These are phyloP conservation scores for Euzetes globulus DNA, from an alignment of 2,888 invertebrate genomes.

Conservation along the genomic window DNA sequence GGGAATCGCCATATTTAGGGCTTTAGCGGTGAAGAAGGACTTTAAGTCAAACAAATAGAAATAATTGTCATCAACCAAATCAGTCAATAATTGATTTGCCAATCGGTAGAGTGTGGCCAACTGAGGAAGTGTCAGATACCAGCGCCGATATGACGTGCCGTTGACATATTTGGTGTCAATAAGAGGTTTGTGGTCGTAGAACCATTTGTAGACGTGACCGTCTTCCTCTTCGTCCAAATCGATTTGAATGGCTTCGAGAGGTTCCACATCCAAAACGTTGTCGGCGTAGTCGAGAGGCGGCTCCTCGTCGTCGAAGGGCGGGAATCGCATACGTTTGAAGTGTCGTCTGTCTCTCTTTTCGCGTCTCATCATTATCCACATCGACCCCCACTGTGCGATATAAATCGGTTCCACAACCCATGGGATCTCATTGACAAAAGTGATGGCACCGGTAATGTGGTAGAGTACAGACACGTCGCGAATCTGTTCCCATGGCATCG, in stretches of 20 bases:
- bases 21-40: constrained; percentile 99
- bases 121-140: constrained; percentile 92
- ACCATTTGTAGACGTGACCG: constrained; percentile 72
- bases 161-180: constrained; percentile 87
- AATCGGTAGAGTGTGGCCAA: constrained; percentile 95
- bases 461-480: too few relatives aligned
- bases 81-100: constrained; percentile 94
- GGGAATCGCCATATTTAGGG: constrained; percentile 97
- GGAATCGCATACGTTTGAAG: too few relatives aligned
- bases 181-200: constrained; percentile 95
- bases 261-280: constrained; percentile 97
- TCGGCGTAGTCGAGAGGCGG: constrained; percentile 99
- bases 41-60: constrained; percentile 98
- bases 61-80: constrained; percentile 95
- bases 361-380: too few relatives aligned
- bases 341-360: too few relatives aligned
- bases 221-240: constrained; percentile 86
- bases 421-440: too few relatives aligned
- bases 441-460: too few relatives aligned
- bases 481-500: constrained; percentile 99
- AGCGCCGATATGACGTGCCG: constrained; percentile 91
- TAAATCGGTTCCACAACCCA: too few relatives aligned
- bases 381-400: too few relatives aligned
- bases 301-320: too few relatives aligned
- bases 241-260: constrained; percentile 96